Base-by-base conservation (phyloP, 1,140 invertebrate genomes). In the Brachionus calyciflorus region DNA sequence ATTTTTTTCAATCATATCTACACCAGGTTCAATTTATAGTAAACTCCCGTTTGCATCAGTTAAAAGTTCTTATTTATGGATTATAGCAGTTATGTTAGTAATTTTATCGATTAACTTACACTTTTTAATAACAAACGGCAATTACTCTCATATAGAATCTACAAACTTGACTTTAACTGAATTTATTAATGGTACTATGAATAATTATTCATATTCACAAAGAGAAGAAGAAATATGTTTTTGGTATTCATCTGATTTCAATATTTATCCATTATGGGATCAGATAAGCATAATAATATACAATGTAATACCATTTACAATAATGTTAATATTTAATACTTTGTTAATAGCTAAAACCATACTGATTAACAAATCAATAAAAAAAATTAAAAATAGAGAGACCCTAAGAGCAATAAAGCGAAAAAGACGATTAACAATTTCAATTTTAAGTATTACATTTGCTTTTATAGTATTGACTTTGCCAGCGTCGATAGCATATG, bases 71-170 rank as follows among this genome's bases (percentile, higher is more conserved):
- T 40, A 37, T 46, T 21, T 55, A 2, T 73, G 69, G 69, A 51
- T 14, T 24, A 33, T 40, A 19, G 12, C 12, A 6, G 51, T 73
- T 10, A 37, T 9, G 2, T 10, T 51, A 4, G 6, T 51, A 51
- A 51, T 51, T 26, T 51, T 55, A 51, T 17, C 51, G 10, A 3
- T 73, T 12, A 73, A 73, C 14, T 28, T 2, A 5, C 69, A 73
- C 10, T 37, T 73, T 73, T 40, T 73, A 37, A 73, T 73, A 9
- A 30, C 51, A n/a, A 73, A 73, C 10, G 69, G 69, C 3, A 37
- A 9, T 37, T 9, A 37, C n/a, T n/a, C n/a, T n/a, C n/a, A n/a
- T n/a, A 37, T 37, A 9, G 9, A 37, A 3, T 5, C 33, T 9
- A 3, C 9, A 5, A 37, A 37, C 33, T 37, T 37, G 33, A 37